Conservation (phyloP, 2,113 vertebrate species). For the Tinamus guttatus region DNA sequence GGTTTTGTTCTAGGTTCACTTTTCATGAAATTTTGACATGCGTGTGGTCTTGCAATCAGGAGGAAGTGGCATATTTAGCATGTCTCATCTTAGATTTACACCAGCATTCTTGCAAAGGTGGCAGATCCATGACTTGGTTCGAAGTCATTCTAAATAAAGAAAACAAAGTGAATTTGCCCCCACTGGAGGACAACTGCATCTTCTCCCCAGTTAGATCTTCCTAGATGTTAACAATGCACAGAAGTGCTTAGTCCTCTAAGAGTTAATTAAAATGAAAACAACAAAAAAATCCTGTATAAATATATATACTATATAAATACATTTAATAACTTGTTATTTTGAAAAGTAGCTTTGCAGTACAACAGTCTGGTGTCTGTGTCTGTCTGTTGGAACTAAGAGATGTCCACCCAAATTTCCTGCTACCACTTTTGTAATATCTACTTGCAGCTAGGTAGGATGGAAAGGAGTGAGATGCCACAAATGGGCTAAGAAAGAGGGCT, state of each 20-base stretch:
- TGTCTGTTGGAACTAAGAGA: background rate
- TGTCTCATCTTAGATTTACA: background rate
- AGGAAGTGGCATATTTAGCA: fast-evolving
- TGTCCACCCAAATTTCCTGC: background rate
- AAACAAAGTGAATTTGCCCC: background rate
- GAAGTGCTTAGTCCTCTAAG: background rate
- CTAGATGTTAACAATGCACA: background rate
- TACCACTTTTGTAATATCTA: background rate
- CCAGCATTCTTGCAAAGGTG: fast-evolving
- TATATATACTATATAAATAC: background rate
- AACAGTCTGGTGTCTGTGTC: background rate
- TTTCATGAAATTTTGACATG: background rate
- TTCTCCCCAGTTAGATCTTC: background rate
- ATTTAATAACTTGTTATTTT: background rate
- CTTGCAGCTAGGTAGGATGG: background rate
- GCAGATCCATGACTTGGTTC: background rate
- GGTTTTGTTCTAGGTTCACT: background rate
- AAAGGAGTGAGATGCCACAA: background rate
- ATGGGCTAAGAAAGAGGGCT: fast-evolving
- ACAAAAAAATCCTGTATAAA: background rate
- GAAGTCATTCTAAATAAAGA: background rate
- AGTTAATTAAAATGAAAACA: background rate
- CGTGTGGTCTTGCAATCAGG: background rate
- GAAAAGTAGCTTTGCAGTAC: background rate
- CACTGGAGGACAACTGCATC: background rate